These are phyloP conservation scores for Strigamia transsilvanica DNA, from an alignment of 2,888 invertebrate genomes.

Conservation along the genomic window DNA sequence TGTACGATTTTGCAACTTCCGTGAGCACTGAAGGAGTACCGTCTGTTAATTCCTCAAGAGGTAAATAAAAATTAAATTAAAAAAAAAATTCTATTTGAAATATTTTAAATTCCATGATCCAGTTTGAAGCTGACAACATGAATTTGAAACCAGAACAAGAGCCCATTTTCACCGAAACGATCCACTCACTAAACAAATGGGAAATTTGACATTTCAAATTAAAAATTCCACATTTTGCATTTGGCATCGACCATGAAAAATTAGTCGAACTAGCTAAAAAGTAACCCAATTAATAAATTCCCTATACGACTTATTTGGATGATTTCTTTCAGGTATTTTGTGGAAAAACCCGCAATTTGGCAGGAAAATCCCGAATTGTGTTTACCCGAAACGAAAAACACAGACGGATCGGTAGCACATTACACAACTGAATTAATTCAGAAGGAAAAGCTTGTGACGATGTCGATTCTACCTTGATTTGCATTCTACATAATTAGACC, in stretches of 20 bases:
- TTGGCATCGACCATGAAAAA: conserved; percentile 88
- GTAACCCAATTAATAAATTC: neutral
- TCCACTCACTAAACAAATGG: conserved; percentile 79
- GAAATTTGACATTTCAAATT: neutral
- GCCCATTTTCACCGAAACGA: conserved; percentile 93
- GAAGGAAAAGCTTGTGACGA: conserved; percentile 59
- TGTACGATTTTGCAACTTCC: conserved; percentile 96
- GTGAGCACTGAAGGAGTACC: conserved; percentile 87
- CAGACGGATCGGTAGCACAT: conserved; percentile 85
- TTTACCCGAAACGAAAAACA: conserved; percentile 64
- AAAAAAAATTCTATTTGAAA: neutral
- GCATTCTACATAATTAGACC: no score
- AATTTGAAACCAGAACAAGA: conserved; percentile 95
- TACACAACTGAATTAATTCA: conserved; percentile 91
- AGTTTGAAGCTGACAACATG: conserved; percentile 91
- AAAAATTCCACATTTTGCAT: conserved; percentile 62
- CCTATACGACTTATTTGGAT: neutral
- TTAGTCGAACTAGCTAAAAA: conserved; percentile 80
- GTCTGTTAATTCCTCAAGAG: conserved; percentile 82
- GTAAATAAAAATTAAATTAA: conserved; percentile 65
- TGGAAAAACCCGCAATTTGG: conserved; percentile 83
- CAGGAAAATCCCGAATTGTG: conserved; percentile 67
- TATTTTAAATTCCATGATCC: conserved; percentile 74
- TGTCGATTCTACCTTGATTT: no score
- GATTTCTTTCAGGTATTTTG: conserved; percentile 72